Evolutionary conservation across 2,888 invertebrate genomes (phyloP).

Genomic region (Latrodectus hesperus): DNA sequence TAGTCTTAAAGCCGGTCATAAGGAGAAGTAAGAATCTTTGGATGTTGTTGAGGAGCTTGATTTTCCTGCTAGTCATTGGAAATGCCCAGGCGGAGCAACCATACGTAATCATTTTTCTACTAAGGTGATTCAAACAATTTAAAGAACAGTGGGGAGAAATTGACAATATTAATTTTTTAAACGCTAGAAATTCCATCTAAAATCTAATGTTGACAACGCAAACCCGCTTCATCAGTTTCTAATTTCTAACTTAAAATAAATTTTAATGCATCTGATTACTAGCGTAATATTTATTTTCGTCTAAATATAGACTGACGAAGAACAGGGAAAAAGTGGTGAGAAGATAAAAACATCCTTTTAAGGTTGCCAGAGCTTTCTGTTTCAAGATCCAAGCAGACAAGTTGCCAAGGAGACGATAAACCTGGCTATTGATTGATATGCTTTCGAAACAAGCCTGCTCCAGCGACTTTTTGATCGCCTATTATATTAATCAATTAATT

Average conservation of each 20-base stretch:
- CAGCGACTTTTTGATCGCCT: too few relatives aligned
- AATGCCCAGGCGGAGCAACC: too few relatives aligned
- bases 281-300: background rate
- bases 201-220: background rate
- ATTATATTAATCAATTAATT: too few relatives aligned
- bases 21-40: too few relatives aligned
- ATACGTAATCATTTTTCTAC: too few relatives aligned
- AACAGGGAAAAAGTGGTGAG: background rate
- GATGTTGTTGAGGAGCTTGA: too few relatives aligned
- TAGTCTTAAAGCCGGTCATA: too few relatives aligned
- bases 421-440: constrained; percentile 38
- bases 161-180: background rate
- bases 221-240: background rate
- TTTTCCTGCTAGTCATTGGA: too few relatives aligned
- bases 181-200: background rate
- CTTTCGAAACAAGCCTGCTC: background rate
- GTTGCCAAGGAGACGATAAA: constrained; percentile 39
- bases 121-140: too few relatives aligned
- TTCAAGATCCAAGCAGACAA: constrained; percentile 26
- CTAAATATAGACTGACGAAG: background rate
- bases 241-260: background rate
- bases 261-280: background rate
- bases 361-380: constrained; percentile 33
- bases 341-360: constrained; percentile 4
- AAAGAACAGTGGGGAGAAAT: background rate